Conservation (phyloP, 1,140 invertebrate species). For the Drosophila mauritiana region DNA sequence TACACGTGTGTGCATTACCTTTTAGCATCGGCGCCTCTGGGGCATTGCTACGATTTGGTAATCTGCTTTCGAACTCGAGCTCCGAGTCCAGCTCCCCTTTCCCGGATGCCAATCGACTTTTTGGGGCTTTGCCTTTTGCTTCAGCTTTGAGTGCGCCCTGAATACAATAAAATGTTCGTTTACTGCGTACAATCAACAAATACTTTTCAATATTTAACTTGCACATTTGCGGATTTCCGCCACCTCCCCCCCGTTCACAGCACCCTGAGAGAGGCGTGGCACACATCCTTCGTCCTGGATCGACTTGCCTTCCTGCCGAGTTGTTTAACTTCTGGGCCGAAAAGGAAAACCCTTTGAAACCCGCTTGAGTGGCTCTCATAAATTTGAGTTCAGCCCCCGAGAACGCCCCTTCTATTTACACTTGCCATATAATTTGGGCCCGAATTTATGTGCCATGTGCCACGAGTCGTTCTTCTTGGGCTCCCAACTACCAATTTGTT, state of each 20-base stretch:
- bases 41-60: slow-evolving; percentile 49
- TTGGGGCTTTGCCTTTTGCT: slow-evolving; percentile 1
- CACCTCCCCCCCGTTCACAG: background rate
- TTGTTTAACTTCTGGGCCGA: slow-evolving; percentile 28
- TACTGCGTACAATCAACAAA: slow-evolving; percentile 60
- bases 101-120: slow-evolving; percentile 37
- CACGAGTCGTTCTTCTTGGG: slow-evolving; percentile 37
- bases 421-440: slow-evolving; percentile 60
- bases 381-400: slow-evolving; percentile 25
- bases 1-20: slow-evolving; percentile 52
- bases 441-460: slow-evolving; percentile 65
- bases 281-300: slow-evolving; percentile 16
- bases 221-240: slow-evolving; percentile 57
- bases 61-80: slow-evolving; percentile 36
- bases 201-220: slow-evolving; percentile 69
- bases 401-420: slow-evolving; percentile 31
- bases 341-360: slow-evolving; percentile 53
- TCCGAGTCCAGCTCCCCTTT: background rate
- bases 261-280: slow-evolving; percentile 11
- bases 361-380: slow-evolving; percentile 49
- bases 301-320: slow-evolving; percentile 17
- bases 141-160: slow-evolving; percentile 12
- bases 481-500: slow-evolving; percentile 64
- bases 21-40: slow-evolving; percentile 51
- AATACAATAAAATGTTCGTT: slow-evolving; percentile 40